Percentiles rank a stretch among this genome's conserved stretches.
Evolutionary conservation across 2,888 invertebrate species (phyloP).

Genomic region (Acleris emargana): DNA sequence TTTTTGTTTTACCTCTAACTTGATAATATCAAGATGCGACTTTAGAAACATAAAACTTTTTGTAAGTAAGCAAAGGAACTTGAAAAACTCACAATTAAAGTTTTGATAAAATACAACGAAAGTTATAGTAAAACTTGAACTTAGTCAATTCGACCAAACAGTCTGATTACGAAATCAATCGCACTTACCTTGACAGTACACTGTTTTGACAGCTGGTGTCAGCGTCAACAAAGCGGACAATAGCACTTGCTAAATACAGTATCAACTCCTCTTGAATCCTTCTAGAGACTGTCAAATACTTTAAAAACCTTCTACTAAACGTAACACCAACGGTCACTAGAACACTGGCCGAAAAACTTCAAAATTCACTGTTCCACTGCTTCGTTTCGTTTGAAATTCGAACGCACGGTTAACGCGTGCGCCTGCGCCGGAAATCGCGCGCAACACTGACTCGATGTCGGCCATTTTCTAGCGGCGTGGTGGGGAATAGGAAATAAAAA

Average conservation of each 20-base stretch:
- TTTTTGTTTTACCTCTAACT: not conserved
- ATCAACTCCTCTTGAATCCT: constrained; percentile 12
- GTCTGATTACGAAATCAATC: constrained; percentile 53
- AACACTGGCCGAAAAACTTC: constrained; percentile 37
- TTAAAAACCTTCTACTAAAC: constrained; percentile 26
- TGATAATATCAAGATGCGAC: too few species aligned
- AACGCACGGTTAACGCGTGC: constrained; percentile 56
- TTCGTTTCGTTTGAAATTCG: constrained; percentile 42
- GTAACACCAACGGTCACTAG: constrained; percentile 52
- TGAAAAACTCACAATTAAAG: too few species aligned
- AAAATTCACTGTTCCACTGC: constrained; percentile 33
- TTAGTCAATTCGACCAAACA: constrained; percentile 1
- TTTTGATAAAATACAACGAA: too few species aligned
- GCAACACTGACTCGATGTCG: constrained; percentile 66
- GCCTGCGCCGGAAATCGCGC: constrained; percentile 67
- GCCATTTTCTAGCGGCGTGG: constrained; percentile 72
- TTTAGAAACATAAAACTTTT: too few species aligned
- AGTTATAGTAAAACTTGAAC: not conserved
- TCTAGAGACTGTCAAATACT: constrained; percentile 2
- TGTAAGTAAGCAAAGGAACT: too few species aligned
- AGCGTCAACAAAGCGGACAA: constrained; percentile 65
- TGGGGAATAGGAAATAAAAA: constrained; percentile 73
- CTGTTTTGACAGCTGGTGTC: constrained; percentile 73
- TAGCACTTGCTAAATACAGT: constrained; percentile 46
- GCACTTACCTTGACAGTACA: constrained; percentile 69